Evolutionary conservation across 2,797 vertebrate species (phyloP).

Genomic region (Epinephelus awoara): DNA sequence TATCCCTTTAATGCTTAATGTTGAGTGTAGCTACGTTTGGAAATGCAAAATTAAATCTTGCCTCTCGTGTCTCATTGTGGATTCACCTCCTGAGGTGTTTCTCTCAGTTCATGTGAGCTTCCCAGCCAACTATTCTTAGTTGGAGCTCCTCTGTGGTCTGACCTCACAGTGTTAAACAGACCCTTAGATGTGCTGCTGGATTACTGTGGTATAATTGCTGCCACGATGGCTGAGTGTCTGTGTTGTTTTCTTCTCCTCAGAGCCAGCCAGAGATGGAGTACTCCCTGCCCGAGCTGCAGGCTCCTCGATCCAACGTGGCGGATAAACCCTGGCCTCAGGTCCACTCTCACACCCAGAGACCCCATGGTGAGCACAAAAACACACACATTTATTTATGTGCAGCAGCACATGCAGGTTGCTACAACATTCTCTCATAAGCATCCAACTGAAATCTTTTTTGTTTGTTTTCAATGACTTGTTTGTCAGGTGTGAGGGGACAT

Average conservation of each 20-base stretch:
- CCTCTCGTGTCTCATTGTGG: neutral
- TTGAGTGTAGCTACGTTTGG: neutral
- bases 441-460: neutral
- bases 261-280: slow-evolving; percentile 94
- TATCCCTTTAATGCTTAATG: neutral
- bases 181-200: slow-evolving; percentile 22
- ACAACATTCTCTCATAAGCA: neutral
- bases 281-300: slow-evolving; percentile 86
- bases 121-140: slow-evolving; percentile 19
- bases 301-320: slow-evolving; percentile 85
- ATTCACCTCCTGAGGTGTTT: slow-evolving; percentile 11
- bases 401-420: neutral
- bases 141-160: slow-evolving; percentile 6
- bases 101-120: neutral
- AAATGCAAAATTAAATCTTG: neutral
- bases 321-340: slow-evolving; percentile 87
- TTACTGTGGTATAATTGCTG: slow-evolving; percentile 15
- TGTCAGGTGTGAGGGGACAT: slow-evolving; percentile 75
- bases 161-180: slow-evolving; percentile 13
- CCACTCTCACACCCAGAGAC: slow-evolving; percentile 86
- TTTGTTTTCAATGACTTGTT: neutral
- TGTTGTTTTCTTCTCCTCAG: slow-evolving; percentile 77
- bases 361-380: slow-evolving; percentile 86
- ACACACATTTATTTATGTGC: neutral
- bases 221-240: slow-evolving; percentile 8